phyloP scores from a whole-genome alignment of 1,140 invertebrate genomes.

The Trachelipus rathkii region DNA sequence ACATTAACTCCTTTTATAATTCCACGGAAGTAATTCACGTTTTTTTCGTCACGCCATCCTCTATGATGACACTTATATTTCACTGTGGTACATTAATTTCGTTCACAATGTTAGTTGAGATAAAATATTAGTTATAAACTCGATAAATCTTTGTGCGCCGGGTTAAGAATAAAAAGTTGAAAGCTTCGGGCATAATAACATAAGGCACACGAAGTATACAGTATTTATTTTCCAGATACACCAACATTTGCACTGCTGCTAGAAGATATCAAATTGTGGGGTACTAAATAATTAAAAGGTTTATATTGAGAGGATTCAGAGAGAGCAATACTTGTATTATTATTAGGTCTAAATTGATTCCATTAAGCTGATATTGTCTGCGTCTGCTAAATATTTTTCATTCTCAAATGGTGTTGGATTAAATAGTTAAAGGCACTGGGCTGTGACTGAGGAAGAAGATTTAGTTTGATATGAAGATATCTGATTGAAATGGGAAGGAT shows the following conservation, averaged over 20 bases:
- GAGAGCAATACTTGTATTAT: conserved; percentile 26
- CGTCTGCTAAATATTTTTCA: conserved; percentile 24
- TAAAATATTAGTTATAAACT: too few relatives aligned
- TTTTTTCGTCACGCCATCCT: too few relatives aligned
- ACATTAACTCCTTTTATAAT: too few relatives aligned
- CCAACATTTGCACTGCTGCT: conserved; percentile 7
- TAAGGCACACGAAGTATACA: too few relatives aligned
- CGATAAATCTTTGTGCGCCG: too few relatives aligned
- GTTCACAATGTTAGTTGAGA: too few relatives aligned
- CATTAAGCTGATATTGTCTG: conserved; percentile 19
- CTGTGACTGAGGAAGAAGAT: not conserved
- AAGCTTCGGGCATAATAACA: too few relatives aligned
- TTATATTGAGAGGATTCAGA: conserved; percentile 30
- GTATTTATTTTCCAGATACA: too few relatives aligned
- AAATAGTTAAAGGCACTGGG: conserved; percentile 29
- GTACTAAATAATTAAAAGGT: conserved; percentile 38
- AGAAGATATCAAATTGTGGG: conserved; percentile 24
- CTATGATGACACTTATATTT: too few relatives aligned
- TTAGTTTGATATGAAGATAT: conserved; percentile 3
- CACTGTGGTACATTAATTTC: too few relatives aligned
- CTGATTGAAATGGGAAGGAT: not conserved
- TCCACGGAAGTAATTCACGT: too few relatives aligned
- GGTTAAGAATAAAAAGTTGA: too few relatives aligned
- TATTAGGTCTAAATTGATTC: conserved; percentile 28
- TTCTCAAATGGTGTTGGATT: conserved; percentile 29